These are phyloP conservation scores for Podotricha telesiphe DNA, from an alignment of 2,888 invertebrate genomes.

Conservation along the genomic window DNA sequence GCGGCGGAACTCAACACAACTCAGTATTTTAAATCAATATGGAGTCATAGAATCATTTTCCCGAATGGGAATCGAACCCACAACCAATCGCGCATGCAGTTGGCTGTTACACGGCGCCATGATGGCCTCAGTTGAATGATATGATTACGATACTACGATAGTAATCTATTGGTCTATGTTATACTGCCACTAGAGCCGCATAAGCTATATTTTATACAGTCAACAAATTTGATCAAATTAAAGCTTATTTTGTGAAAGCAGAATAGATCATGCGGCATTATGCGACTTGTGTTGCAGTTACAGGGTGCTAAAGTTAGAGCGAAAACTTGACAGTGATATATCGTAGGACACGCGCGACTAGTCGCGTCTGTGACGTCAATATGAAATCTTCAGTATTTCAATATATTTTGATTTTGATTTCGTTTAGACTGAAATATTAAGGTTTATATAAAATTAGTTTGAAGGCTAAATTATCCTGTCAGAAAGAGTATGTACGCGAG, in stretches of 20 bases:
- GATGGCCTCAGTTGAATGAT: no score
- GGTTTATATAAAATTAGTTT: neutral
- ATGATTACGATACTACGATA: no score
- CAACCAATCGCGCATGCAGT: no score
- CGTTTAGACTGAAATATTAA: neutral
- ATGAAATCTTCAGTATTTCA: neutral
- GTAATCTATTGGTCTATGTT: no score
- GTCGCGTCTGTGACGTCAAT: neutral
- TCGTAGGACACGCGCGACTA: neutral
- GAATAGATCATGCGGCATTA: conserved; percentile 11
- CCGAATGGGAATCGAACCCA: no score
- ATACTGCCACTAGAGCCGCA: neutral
- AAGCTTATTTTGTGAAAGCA: neutral
- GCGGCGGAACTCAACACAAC: no score
- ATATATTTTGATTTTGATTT: neutral
- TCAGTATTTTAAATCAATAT: no score
- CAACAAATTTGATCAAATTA: neutral
- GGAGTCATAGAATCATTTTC: no score
- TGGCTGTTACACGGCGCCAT: no score
- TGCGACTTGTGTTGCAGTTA: neutral
- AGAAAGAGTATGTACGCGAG: no score
- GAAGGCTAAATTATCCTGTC: no score
- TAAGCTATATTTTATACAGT: neutral
- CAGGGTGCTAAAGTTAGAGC: conserved; percentile 15
- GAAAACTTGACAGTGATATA: conserved; percentile 17